Conservation (phyloP, 2,888 invertebrate genomes). For the Poecilobothrus nobilitatus region DNA sequence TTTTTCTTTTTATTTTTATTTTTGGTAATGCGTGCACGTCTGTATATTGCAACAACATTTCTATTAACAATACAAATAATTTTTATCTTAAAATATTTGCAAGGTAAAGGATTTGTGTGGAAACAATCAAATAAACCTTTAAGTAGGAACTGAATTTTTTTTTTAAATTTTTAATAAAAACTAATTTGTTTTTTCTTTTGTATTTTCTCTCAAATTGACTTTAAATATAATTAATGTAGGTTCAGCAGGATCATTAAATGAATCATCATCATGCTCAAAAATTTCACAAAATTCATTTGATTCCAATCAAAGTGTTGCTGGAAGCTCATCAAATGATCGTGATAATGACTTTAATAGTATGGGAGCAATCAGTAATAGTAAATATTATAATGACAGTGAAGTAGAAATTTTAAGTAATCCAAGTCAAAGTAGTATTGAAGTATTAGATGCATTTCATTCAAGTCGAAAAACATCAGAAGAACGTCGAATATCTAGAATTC, state of each 20-base stretch:
- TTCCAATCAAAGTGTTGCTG: slow-evolving; percentile 43
- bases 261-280: slow-evolving; percentile 43
- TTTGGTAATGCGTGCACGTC: slow-evolving; percentile 5
- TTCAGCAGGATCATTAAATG: slow-evolving; percentile 44
- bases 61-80: background rate
- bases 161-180: slow-evolving; percentile 20
- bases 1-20: slow-evolving; percentile 9
- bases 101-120: slow-evolving; percentile 33
- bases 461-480: slow-evolving; percentile 46
- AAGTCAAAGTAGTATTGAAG: slow-evolving; percentile 62
- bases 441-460: slow-evolving; percentile 44
- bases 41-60: background rate
- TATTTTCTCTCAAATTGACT: background rate
- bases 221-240: slow-evolving; percentile 30
- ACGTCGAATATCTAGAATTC: slow-evolving; percentile 41
- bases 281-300: slow-evolving; percentile 42
- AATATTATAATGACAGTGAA: slow-evolving; percentile 52
- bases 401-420: slow-evolving; percentile 63
- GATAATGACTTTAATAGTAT: slow-evolving; percentile 30
- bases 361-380: slow-evolving; percentile 33
- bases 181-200: background rate
- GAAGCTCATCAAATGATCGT: slow-evolving; percentile 40
- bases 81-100: background rate
- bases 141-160: slow-evolving; percentile 38
- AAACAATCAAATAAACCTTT: slow-evolving; percentile 39